Conservation (phyloP, 2,888 invertebrate species). For the Cryptus viduatorius region DNA sequence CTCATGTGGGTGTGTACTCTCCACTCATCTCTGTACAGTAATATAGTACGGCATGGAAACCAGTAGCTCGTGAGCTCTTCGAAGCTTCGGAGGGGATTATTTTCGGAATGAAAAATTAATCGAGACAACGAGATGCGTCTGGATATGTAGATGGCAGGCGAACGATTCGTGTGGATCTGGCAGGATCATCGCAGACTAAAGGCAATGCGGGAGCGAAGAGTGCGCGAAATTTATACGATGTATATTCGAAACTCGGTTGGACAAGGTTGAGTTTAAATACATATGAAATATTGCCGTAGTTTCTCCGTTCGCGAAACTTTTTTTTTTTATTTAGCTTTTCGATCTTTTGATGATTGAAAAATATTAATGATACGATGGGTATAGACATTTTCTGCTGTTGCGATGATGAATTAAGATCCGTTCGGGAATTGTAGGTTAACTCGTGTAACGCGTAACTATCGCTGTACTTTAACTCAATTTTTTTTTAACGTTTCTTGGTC, state of each 20-base stretch:
- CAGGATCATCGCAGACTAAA: constrained; percentile 4
- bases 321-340: neutral
- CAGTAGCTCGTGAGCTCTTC: constrained; percentile 24
- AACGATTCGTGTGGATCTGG: neutral
- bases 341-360: neutral
- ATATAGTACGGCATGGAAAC: constrained; percentile 19
- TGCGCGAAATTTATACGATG: neutral
- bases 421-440: too few relatives aligned
- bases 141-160: constrained; percentile 48
- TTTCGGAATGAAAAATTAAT: constrained; percentile 67
- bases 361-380: too few relatives aligned
- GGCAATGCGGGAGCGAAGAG: neutral
- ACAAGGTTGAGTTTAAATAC: constrained; percentile 16
- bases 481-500: constrained; percentile 4
- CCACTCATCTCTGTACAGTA: neutral
- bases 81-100: constrained; percentile 52
- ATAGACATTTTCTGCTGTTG: too few relatives aligned
- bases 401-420: too few relatives aligned
- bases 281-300: neutral
- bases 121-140: constrained; percentile 53
- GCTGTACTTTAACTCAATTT: constrained; percentile 14
- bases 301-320: neutral
- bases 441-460: too few relatives aligned
- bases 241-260: neutral
- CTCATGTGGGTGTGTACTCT: constrained; percentile 14